Evolutionary conservation across 2,113 vertebrate genomes (phyloP).

Genomic region (Cebidichthys violaceus): DNA sequence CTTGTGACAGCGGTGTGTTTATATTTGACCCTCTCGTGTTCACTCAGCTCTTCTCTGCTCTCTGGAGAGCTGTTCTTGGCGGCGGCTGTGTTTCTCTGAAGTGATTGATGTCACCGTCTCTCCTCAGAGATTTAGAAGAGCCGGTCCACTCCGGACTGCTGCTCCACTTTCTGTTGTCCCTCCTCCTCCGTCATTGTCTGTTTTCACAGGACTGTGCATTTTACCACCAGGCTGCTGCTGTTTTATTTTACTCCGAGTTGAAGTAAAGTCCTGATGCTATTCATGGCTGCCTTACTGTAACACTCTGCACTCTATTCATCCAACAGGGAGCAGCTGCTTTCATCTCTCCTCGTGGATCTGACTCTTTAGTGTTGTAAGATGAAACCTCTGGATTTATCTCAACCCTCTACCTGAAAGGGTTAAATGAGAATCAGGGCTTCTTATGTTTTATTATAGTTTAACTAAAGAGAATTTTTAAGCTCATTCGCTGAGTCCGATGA

Average conservation of each 20-base stretch:
- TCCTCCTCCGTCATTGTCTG: neutral
- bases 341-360: neutral
- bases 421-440: neutral
- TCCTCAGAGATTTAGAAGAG: slow-evolving; percentile 37
- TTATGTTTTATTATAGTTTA: neutral
- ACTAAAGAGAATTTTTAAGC: neutral
- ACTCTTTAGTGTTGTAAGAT: neutral
- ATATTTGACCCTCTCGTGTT: neutral
- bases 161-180: neutral
- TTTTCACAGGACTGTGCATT: neutral
- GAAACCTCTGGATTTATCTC: neutral
- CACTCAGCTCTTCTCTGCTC: slow-evolving; percentile 24
- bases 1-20: neutral
- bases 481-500: neutral
- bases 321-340: neutral
- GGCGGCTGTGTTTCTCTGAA: slow-evolving; percentile 44
- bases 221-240: neutral
- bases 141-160: slow-evolving; percentile 10
- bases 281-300: neutral
- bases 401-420: neutral
- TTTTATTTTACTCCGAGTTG: neutral
- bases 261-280: neutral
- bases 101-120: slow-evolving; percentile 59
- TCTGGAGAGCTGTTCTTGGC: slow-evolving; percentile 46
- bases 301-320: neutral